Conservation (phyloP, 2,113 vertebrate species). For the Colossoma macropomum region DNA sequence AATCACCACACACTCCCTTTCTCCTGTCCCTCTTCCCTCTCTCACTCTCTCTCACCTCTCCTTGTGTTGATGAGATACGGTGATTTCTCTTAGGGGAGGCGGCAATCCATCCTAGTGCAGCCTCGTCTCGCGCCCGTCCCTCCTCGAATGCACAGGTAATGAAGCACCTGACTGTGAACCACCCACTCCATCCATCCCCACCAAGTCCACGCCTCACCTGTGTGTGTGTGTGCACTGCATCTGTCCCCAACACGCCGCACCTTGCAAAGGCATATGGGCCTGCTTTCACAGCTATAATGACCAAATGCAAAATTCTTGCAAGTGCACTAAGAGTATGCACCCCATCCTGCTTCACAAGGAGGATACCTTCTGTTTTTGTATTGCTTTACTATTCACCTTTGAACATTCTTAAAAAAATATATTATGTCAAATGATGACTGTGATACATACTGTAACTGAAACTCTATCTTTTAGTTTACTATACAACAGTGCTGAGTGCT, state of each 20-base stretch:
- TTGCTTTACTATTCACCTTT: background rate
- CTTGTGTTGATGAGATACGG: conserved; percentile 84
- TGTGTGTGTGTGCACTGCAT: conserved; percentile 63
- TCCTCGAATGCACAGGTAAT: conserved; percentile 83
- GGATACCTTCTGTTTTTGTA: background rate
- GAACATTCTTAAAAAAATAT: too few relatives aligned
- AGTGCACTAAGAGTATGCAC: background rate
- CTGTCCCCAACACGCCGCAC: conserved; percentile 23
- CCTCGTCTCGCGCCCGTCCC: conserved; percentile 82
- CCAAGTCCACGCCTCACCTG: conserved; percentile 65
- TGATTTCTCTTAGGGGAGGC: conserved; percentile 88
- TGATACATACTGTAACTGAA: background rate
- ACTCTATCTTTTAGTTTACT: background rate
- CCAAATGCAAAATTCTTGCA: background rate
- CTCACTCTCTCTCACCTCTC: conserved; percentile 59
- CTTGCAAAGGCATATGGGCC: conserved; percentile 5
- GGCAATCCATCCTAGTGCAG: conserved; percentile 86
- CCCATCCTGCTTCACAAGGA: background rate
- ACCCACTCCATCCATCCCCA: conserved; percentile 69
- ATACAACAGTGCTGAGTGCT: background rate
- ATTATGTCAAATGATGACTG: too few relatives aligned
- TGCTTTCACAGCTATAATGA: background rate
- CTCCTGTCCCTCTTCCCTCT: conserved; percentile 27
- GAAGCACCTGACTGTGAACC: conserved; percentile 68
- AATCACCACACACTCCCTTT: conserved; percentile 19